Base-by-base conservation (phyloP, 2,888 invertebrate species). In the Hedya salicella region DNA sequence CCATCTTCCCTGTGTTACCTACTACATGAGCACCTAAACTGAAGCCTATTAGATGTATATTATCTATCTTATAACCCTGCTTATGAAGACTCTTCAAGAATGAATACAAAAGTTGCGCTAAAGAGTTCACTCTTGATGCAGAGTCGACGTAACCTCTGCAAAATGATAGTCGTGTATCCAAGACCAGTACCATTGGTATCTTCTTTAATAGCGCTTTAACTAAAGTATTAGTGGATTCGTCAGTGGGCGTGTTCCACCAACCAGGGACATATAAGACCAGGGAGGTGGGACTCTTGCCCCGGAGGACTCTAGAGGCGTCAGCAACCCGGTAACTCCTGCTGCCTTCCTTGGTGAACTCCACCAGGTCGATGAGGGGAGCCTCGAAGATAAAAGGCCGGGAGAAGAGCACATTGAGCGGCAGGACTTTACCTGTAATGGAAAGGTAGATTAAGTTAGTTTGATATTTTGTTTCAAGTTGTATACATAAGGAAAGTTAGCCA, bases 11-110 rank as follows among this genome's bases (percentile, higher is more conserved):
- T 0, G 89, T 80, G 60, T 86, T 75, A 0, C 94, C 94, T 0
- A 94, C 94, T 0, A 94, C 94, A 75, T 95, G 95, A 0, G 95
- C 94, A 2, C 95, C 95, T 14, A 95, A 79, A 69, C 94, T 94
- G 83, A 94, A 95, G 5, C 95, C 95, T 62, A 95, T 91, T 17
- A 95, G 75, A 73, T 94, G 94, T 19, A 94, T 85, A 11, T 90
- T 87, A 0, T 90, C 79, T 0, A 92, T 74, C 0, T 88, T 85
- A 11, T 88, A 81, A 0, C 92, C 87, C 14, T 75, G 72, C 1
- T 72, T 70, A 64, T 79, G 70, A 0, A 88, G 64, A 8, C 78
- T 81, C 56, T 75, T 78, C 9, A 89, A 74, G 60, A 88, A 82
- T 17, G 69, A 72, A 71, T 75, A 86, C 2, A 89, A 72, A 1